A percentile compares a stretch with the other conserved stretches of the same genome.
Evolutionary conservation across 2,888 invertebrate species (phyloP).

Genomic region (Merodon equestris): DNA sequence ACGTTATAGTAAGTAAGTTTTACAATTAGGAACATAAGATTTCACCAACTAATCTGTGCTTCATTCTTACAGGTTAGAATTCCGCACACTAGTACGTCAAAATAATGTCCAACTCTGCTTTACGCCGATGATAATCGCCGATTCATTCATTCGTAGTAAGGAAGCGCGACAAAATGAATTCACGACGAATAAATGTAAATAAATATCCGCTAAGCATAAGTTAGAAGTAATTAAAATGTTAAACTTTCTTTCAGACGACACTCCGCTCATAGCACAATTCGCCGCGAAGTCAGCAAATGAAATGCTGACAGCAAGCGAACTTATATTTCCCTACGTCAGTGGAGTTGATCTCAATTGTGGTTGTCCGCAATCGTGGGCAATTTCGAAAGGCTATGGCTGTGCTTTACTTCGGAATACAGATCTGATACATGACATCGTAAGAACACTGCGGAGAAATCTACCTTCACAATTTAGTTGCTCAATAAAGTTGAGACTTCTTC

Average conservation of each 20-base stretch:
- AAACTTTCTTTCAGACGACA: slow-evolving; percentile 81
- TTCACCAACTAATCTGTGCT: not conserved
- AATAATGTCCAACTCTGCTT: slow-evolving; percentile 94
- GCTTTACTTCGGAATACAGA: slow-evolving; percentile 91
- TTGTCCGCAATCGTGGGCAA: slow-evolving; percentile 97
- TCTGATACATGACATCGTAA: slow-evolving; percentile 88
- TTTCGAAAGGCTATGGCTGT: slow-evolving; percentile 93
- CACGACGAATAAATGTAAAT: slow-evolving; percentile 82
- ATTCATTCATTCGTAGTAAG: slow-evolving; percentile 93
- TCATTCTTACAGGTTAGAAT: slow-evolving; percentile 83
- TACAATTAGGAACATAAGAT: not conserved
- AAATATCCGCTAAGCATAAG: not conserved
- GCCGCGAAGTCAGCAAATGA: slow-evolving; percentile 91
- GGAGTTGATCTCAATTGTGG: slow-evolving; percentile 99
- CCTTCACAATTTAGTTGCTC: slow-evolving; percentile 89
- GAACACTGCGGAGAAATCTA: slow-evolving; percentile 86
- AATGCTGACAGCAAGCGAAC: slow-evolving; percentile 90
- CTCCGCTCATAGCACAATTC: slow-evolving; percentile 95
- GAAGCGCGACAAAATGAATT: slow-evolving; percentile 93
- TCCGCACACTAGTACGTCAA: slow-evolving; percentile 86
- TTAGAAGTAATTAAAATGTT: not conserved
- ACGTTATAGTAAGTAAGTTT: slow-evolving; percentile 89
- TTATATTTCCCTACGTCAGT: slow-evolving; percentile 90
- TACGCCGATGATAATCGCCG: slow-evolving; percentile 98
- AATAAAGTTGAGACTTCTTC: slow-evolving; percentile 90